A percentile compares a stretch with the other conserved stretches of the same genome.
phyloP scores from a whole-genome alignment of 2,797 vertebrate genomes.

The Brachyalestes nurse region DNA sequence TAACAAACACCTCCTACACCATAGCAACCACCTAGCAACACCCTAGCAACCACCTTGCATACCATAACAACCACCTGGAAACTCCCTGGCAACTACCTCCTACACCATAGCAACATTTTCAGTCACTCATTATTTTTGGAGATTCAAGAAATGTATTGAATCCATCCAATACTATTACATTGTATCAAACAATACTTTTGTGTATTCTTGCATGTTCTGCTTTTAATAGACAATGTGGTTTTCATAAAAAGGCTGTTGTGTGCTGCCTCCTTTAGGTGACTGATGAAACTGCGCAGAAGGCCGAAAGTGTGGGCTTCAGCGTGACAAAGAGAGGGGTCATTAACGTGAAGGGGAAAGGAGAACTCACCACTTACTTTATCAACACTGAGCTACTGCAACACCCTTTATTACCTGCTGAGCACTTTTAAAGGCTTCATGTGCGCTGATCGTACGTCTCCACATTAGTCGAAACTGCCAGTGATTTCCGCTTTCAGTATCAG shows the following conservation, averaged over 20 bases:
- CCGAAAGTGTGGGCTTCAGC: slow-evolving; percentile 80
- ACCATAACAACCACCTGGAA: no score
- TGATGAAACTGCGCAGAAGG: slow-evolving; percentile 82
- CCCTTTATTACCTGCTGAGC: slow-evolving; percentile 46
- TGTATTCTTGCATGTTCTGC: no score
- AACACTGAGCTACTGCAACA: slow-evolving; percentile 82
- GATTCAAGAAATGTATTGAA: no score
- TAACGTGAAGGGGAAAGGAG: slow-evolving; percentile 98
- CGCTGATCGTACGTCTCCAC: neutral
- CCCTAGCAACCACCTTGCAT: no score
- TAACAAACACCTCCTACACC: no score
- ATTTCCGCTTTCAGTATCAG: neutral
- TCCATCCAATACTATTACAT: no score
- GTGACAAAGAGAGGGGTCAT: slow-evolving; percentile 92
- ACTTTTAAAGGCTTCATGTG: neutral
- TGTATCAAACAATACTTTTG: no score
- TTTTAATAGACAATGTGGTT: neutral
- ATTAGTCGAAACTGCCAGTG: neutral
- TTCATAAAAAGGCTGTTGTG: neutral
- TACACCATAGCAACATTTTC: no score
- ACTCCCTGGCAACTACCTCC: no score
- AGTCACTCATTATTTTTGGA: no score
- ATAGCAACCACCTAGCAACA: no score
- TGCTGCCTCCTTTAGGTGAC: slow-evolving; percentile 84
- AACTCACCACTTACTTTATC: slow-evolving; percentile 95